These are phyloP conservation scores for Ptychobarbus kaznakovi DNA, from an alignment of 2,797 vertebrate species.

Conservation along the genomic window DNA sequence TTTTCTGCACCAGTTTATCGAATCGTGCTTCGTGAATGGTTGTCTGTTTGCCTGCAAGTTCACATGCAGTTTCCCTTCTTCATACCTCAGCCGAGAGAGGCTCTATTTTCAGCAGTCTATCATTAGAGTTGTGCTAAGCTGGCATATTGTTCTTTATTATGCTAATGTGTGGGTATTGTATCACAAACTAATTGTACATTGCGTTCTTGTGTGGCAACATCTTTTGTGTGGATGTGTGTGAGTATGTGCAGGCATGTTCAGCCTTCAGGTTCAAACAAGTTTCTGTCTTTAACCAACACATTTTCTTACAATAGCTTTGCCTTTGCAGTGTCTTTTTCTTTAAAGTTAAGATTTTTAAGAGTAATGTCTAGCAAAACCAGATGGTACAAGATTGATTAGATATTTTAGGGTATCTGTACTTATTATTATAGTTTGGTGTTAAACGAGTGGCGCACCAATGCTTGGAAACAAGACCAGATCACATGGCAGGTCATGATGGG, in stretches of 20 bases:
- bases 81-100: constrained; percentile 50
- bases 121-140: constrained; percentile 69
- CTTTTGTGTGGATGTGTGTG: constrained; percentile 45
- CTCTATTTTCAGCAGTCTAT: constrained; percentile 68
- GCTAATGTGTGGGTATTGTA: constrained; percentile 66
- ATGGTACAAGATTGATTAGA: too few relatives aligned
- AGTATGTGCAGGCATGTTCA: constrained; percentile 18
- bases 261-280: constrained; percentile 37
- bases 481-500: background rate
- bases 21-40: constrained; percentile 16
- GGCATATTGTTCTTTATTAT: constrained; percentile 68
- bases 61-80: constrained; percentile 36
- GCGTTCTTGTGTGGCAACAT: constrained; percentile 61
- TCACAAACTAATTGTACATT: constrained; percentile 69
- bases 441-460: background rate
- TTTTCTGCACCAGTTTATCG: constrained; percentile 50
- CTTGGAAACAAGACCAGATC: background rate
- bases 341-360: background rate
- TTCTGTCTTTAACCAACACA: constrained; percentile 32
- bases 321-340: background rate
- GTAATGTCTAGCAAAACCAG: background rate
- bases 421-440: too few relatives aligned
- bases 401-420: background rate
- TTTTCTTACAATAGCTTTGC: background rate
- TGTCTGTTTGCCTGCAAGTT: constrained; percentile 38